These are phyloP conservation scores for Sarotherodon lohbergeri DNA, from an alignment of 2,113 vertebrate genomes.

Conservation along the genomic window DNA sequence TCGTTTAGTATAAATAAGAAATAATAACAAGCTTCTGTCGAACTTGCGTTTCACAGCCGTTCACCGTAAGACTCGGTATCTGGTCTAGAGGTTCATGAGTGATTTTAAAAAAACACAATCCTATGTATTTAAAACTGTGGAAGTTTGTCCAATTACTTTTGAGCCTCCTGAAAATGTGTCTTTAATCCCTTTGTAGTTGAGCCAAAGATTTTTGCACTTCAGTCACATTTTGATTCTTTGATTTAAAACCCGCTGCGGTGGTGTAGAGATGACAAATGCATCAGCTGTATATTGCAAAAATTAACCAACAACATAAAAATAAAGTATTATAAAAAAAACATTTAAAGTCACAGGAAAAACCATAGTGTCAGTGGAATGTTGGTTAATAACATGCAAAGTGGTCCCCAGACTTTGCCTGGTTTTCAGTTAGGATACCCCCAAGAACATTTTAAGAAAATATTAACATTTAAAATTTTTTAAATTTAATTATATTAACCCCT, in stretches of 20 bases:
- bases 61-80: background rate
- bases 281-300: background rate
- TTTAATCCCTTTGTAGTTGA: background rate
- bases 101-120: background rate
- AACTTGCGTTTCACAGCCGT: background rate
- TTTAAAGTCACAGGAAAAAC: background rate
- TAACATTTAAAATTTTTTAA: background rate
- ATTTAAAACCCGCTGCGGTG: rapidly evolving
- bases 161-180: background rate
- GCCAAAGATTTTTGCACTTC: background rate
- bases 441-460: background rate
- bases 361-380: background rate
- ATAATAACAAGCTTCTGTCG: background rate
- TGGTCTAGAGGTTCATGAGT: background rate
- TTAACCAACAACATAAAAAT: background rate
- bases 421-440: background rate
- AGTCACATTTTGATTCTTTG: background rate
- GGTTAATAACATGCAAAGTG: background rate
- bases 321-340: background rate
- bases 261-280: background rate
- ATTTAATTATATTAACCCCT: rapidly evolving
- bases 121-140: background rate
- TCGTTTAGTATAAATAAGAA: background rate
- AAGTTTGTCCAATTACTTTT: background rate
- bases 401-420: background rate